Percentiles rank a stretch among this genome's conserved stretches.
These are phyloP conservation scores for Phalera bucephala DNA, from an alignment of 2,888 invertebrate genomes.

Conservation along the genomic window DNA sequence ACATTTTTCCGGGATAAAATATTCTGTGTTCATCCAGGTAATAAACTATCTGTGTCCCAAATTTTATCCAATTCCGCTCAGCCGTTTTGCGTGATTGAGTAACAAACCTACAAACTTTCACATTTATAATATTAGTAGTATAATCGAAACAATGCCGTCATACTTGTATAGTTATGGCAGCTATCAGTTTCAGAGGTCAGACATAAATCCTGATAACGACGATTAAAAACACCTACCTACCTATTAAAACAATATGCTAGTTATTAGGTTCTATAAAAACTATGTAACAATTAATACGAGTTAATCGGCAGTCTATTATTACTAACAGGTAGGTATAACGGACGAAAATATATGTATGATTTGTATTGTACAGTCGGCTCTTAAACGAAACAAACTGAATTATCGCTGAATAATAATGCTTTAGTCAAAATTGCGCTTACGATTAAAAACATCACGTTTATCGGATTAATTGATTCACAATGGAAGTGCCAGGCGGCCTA, in stretches of 20 bases:
- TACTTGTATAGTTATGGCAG: neutral
- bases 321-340: slow-evolving; percentile 20
- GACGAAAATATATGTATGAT: slow-evolving; percentile 4
- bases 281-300: slow-evolving; percentile 30
- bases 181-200: slow-evolving; percentile 16
- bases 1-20: too few species aligned
- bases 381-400: neutral
- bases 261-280: slow-evolving; percentile 30
- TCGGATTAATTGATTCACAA: slow-evolving; percentile 27
- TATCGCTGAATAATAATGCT: neutral
- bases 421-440: neutral
- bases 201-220: slow-evolving; percentile 27
- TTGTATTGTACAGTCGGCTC: neutral
- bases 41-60: too few species aligned
- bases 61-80: too few species aligned
- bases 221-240: slow-evolving; percentile 25
- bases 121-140: too few species aligned
- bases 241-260: slow-evolving; percentile 20
- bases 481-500: slow-evolving; percentile 35
- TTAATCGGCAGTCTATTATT: slow-evolving; percentile 31
- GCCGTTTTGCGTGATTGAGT: too few species aligned
- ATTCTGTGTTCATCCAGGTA: too few species aligned
- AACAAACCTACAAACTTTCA: too few species aligned
- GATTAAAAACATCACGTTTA: slow-evolving; percentile 17
- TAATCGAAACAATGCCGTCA: neutral